Percentiles rank a stretch among this genome's conserved stretches.
Conservation (phyloP, 2,797 vertebrate species). For the Allenopithecus nigroviridis region DNA sequence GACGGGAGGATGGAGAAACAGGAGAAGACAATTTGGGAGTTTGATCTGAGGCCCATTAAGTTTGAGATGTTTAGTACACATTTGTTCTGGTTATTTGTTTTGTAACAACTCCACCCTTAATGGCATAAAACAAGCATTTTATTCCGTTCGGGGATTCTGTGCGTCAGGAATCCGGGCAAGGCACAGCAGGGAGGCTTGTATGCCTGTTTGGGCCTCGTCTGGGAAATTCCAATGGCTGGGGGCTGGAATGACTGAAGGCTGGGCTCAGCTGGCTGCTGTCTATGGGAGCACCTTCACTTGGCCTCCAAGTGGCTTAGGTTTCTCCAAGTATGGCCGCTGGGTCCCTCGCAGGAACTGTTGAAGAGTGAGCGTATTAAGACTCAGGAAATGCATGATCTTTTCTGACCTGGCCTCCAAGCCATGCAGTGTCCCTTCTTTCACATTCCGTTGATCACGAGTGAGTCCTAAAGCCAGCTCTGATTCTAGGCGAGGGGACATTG, state of each 20-base stretch:
- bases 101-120: neutral
- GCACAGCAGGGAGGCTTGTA: neutral
- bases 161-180: neutral
- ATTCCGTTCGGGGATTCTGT: neutral
- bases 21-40: neutral
- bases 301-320: neutral
- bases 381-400: neutral
- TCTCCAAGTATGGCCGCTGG: neutral
- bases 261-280: neutral
- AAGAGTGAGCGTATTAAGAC: neutral
- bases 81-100: neutral
- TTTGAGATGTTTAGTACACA: neutral
- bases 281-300: fast-evolving
- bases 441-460: neutral
- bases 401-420: neutral
- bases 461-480: neutral
- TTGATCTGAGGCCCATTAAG: neutral
- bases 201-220: neutral
- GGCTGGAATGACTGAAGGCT: neutral
- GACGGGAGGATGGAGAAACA: neutral
- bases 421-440: neutral
- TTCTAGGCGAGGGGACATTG: neutral
- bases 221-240: neutral
- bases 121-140: neutral
- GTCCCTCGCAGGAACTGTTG: neutral